Percentiles rank a stretch among this genome's conserved stretches.
Conservation (phyloP, 2,888 invertebrate genomes). For the Dyspetes luteomarginatus region DNA sequence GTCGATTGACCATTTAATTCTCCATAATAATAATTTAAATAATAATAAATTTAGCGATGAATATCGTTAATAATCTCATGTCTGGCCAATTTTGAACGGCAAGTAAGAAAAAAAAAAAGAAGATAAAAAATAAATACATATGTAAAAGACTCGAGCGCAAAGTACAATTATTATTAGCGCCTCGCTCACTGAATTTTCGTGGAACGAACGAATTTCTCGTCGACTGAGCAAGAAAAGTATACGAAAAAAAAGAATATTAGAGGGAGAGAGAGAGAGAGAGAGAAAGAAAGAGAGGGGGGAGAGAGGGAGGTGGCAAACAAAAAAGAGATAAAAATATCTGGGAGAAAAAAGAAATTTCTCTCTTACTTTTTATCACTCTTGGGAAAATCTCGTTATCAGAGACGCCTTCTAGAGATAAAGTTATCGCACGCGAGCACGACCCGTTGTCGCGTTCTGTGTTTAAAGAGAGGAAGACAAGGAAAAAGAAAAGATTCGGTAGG, state of each 20-base stretch:
- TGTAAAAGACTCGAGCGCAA: neutral
- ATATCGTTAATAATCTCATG: too few relatives aligned
- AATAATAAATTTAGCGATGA: neutral
- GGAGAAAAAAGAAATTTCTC: neutral
- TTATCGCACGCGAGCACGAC: neutral
- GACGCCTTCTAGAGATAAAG: neutral
- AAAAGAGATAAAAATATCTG: neutral
- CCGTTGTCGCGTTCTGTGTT: neutral
- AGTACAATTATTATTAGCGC: conserved; percentile 5
- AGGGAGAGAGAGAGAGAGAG: conserved; percentile 61
- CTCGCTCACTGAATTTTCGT: neutral
- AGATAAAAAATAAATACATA: neutral
- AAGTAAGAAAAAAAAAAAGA: neutral
- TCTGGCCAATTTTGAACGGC: neutral
- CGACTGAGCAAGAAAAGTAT: neutral
- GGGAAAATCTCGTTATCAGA: neutral
- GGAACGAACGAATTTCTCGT: neutral
- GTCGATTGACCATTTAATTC: neutral
- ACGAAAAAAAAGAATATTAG: conserved; percentile 17
- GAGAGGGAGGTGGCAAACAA: neutral
- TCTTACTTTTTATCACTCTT: neutral
- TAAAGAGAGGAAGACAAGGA: neutral
- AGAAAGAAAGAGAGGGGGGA: neutral
- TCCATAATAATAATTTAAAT: neutral
- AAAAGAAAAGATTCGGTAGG: conserved; percentile 10